phyloP scores from a whole-genome alignment of 2,888 invertebrate species.

The Brachyptera risi region DNA sequence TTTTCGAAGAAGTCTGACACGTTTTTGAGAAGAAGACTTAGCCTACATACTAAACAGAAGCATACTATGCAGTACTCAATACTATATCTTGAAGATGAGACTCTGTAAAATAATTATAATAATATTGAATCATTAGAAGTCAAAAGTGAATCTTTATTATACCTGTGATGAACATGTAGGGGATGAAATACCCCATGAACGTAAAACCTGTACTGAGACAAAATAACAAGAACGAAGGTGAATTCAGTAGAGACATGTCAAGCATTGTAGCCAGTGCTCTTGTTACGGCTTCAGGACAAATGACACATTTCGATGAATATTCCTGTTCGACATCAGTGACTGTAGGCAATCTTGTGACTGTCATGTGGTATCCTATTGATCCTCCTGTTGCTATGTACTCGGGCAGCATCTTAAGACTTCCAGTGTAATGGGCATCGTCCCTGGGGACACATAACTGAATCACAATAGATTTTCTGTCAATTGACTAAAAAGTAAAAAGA shows the following conservation, averaged over 20 bases:
- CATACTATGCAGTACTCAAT: too few relatives aligned
- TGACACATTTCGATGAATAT: neutral
- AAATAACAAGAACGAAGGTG: neutral
- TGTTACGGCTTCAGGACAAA: neutral
- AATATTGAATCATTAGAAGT: too few relatives aligned
- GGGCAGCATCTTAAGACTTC: neutral
- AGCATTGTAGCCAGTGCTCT: neutral
- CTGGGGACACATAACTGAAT: neutral
- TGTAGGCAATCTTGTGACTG: neutral
- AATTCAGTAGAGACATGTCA: neutral
- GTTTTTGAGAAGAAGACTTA: too few relatives aligned
- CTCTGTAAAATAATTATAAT: too few relatives aligned
- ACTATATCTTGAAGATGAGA: too few relatives aligned
- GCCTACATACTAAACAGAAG: too few relatives aligned
- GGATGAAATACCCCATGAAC: neutral
- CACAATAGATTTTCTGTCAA: too few relatives aligned
- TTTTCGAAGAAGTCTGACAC: too few relatives aligned
- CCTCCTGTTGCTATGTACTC: neutral
- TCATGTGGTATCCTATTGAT: neutral
- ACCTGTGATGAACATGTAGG: neutral
- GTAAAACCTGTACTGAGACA: too few relatives aligned
- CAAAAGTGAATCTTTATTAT: too few relatives aligned
- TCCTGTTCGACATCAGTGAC: neutral
- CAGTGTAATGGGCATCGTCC: constrained; percentile 1
- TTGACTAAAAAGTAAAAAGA: too few relatives aligned